phyloP scores from a whole-genome alignment of 35 echinoderm and acorn worm genomes.

The Lytechinus variegatus region DNA sequence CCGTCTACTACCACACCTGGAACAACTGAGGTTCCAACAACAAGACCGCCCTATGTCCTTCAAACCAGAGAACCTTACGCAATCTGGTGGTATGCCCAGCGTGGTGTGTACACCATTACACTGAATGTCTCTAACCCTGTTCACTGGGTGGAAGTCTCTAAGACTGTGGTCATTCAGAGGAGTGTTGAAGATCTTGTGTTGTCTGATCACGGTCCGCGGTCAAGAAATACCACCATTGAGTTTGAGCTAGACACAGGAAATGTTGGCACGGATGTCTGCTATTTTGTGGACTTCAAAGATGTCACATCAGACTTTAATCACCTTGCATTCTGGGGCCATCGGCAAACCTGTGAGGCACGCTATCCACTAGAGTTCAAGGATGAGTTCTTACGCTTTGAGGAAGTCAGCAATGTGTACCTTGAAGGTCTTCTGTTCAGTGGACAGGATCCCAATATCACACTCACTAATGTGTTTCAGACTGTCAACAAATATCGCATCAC shows the following conservation, averaged over 20 bases:
- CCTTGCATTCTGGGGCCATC: slow-evolving; percentile 68
- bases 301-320: slow-evolving; percentile 58
- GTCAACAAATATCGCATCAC: slow-evolving; percentile 56
- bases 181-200: slow-evolving; percentile 61
- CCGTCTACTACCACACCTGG: slow-evolving; percentile 50
- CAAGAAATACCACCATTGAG: slow-evolving; percentile 80
- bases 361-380: slow-evolving; percentile 73
- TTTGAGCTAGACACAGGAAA: slow-evolving; percentile 84
- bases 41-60: slow-evolving; percentile 67
- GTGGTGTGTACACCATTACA: slow-evolving; percentile 80
- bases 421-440: slow-evolving; percentile 61
- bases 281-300: slow-evolving; percentile 84
- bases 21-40: slow-evolving; percentile 54
- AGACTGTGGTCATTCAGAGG: slow-evolving; percentile 76
- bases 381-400: slow-evolving; percentile 71
- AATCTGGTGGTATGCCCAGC: slow-evolving; percentile 83
- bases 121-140: slow-evolving; percentile 94
- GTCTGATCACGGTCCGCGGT: slow-evolving; percentile 74
- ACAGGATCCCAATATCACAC: slow-evolving; percentile 69
- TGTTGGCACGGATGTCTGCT: slow-evolving; percentile 89
- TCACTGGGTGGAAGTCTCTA: slow-evolving; percentile 69
- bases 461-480: slow-evolving; percentile 77
- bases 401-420: slow-evolving; percentile 70
- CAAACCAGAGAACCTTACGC: slow-evolving; percentile 78
- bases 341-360: slow-evolving; percentile 56